These are phyloP conservation scores for Sinhomidia bicolor DNA, from an alignment of 2,888 invertebrate species.

Conservation along the genomic window DNA sequence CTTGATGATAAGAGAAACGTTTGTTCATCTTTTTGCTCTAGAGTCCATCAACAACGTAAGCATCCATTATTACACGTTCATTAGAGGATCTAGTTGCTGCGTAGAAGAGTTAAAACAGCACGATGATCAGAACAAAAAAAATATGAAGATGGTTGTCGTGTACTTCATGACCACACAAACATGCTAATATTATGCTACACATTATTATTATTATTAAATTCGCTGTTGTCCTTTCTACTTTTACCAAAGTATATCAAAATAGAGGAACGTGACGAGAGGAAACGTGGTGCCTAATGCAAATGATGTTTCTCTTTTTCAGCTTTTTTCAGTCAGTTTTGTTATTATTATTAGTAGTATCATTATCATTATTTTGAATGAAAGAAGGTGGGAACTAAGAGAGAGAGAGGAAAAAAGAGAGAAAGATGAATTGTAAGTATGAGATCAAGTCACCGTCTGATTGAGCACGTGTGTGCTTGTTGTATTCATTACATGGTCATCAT, in stretches of 20 bases:
- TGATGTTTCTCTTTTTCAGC: constrained; percentile 3
- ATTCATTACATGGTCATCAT: constrained; percentile 3
- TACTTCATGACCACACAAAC: constrained; percentile 33
- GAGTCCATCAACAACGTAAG: background rate
- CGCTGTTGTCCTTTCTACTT: background rate
- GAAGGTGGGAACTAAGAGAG: background rate
- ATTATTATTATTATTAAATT: too few relatives aligned
- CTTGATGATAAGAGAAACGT: background rate
- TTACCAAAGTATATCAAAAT: background rate
- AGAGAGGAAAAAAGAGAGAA: background rate
- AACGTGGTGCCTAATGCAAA: background rate
- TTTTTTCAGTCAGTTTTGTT: constrained; percentile 9
- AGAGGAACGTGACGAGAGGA: constrained; percentile 35
- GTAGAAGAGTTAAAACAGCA: background rate
- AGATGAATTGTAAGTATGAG: background rate
- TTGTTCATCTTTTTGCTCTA: too few relatives aligned
- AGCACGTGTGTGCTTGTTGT: constrained; percentile 53
- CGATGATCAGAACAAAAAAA: background rate
- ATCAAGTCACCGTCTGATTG: constrained; percentile 63
- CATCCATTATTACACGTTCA: background rate
- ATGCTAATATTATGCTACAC: background rate
- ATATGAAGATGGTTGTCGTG: background rate
- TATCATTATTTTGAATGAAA: background rate
- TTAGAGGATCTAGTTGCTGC: constrained; percentile 4
- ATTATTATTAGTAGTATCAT: too few relatives aligned